A percentile compares a stretch with the other conserved stretches of the same genome.
phyloP scores from a whole-genome alignment of 2,113 vertebrate genomes.

The Pseudopodoces humilis region DNA sequence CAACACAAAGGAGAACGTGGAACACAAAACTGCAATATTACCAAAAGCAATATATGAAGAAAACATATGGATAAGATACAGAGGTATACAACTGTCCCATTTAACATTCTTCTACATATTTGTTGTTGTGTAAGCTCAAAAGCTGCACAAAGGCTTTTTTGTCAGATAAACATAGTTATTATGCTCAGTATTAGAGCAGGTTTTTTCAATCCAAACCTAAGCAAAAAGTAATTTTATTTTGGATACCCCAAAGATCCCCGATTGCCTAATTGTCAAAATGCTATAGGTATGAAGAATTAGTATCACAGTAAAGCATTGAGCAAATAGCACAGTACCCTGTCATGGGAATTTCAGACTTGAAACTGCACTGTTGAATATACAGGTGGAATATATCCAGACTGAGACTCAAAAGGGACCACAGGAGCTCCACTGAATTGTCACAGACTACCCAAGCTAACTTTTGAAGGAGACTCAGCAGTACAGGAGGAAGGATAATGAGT shows the following conservation, averaged over 20 bases:
- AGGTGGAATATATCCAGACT: not conserved
- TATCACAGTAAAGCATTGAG: not conserved
- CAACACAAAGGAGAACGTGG: not conserved
- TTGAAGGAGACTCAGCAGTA: not conserved
- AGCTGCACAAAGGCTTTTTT: not conserved
- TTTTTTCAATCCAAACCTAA: not conserved
- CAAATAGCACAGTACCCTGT: accelerated
- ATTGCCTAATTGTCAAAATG: not conserved
- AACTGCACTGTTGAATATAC: not conserved
- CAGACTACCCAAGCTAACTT: not conserved
- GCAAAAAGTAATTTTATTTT: not conserved
- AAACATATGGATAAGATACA: not conserved
- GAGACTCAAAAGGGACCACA: not conserved
- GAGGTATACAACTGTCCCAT: not conserved
- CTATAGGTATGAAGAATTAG: not conserved
- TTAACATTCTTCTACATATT: not conserved
- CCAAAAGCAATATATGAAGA: not conserved
- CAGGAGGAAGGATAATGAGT: not conserved
- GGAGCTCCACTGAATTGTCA: not conserved
- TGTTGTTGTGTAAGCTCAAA: not conserved
- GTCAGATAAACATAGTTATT: not conserved
- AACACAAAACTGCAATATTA: not conserved
- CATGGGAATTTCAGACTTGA: not conserved
- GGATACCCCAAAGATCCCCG: not conserved
- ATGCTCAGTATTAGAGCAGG: not conserved